phyloP scores from a whole-genome alignment of 2,797 vertebrate species.

The Babyrousa celebensis region DNA sequence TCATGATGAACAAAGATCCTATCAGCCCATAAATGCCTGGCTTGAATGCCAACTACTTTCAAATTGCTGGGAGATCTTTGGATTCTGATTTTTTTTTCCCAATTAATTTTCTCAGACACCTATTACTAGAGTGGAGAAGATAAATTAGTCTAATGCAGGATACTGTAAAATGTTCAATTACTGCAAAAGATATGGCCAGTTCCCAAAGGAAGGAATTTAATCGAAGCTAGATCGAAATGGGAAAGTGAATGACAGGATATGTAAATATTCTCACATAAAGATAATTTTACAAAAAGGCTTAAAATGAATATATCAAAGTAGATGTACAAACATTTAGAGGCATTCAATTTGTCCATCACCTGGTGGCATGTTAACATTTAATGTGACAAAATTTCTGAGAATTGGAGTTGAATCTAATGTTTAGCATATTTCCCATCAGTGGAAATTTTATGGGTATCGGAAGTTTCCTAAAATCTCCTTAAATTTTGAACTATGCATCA shows the following conservation, averaged over 20 bases:
- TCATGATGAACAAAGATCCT: conserved; percentile 82
- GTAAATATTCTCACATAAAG: conserved; percentile 72
- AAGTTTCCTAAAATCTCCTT: conserved; percentile 43
- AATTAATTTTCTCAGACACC: conserved; percentile 77
- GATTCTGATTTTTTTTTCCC: conserved; percentile 66
- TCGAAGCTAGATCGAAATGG: conserved; percentile 61
- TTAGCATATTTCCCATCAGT: neutral
- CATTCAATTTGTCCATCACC: conserved; percentile 59
- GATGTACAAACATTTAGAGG: conserved; percentile 55
- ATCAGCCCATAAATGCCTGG: conserved; percentile 73
- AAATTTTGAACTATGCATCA: conserved; percentile 39
- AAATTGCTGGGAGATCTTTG: conserved; percentile 57
- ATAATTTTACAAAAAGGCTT: conserved; percentile 54
- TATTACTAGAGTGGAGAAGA: conserved; percentile 56
- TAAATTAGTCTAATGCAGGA: conserved; percentile 62
- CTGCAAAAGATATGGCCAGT: conserved; percentile 71
- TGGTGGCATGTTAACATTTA: conserved; percentile 63
- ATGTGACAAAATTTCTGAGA: conserved; percentile 58
- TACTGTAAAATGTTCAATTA: conserved; percentile 78
- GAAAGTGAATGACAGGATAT: conserved; percentile 54
- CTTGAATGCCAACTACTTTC: conserved; percentile 82
- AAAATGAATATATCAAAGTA: conserved; percentile 55
- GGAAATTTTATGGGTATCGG: conserved; percentile 16
- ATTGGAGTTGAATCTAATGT: conserved; percentile 59
- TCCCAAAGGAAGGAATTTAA: conserved; percentile 73